Evolutionary conservation across 1,140 invertebrate genomes (phyloP), one percentile per base, ranked within the genome.

Genomic region (Cherax destructor): DNA sequence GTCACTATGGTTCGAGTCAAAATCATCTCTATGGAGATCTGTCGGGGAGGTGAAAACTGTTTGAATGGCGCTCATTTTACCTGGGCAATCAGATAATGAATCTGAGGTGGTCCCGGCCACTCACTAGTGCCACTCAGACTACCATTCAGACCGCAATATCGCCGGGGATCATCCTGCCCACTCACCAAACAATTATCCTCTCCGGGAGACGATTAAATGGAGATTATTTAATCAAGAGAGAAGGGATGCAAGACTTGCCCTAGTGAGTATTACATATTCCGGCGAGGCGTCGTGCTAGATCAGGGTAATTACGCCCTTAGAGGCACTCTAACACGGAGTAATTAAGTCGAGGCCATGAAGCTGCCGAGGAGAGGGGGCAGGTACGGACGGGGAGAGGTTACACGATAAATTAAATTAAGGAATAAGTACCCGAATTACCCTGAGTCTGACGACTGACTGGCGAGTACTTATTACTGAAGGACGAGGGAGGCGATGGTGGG

Each of bases 1-100:
- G 7, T 7, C 6, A 6, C 6, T 24, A 74, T 1, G 21, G 24
- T 24, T 74, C n/a, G 24, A 6, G 69, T 6, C 69, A 30, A 30
- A 74, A 24, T 74, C n/a, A 30, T 9, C 69, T n/a, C 21, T 74
- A 74, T 74, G 24, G 69, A 74, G 24, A 7, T 9, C 21, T 9
- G 69, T 30, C 69, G 21, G 24, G 21, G n/a, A 74, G 24, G 69
- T 74, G 69, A 74, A 74, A 74, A 74, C 24, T 74, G 24, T 30
- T 4, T 74, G 24, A 74, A 24, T 30, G 7, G 69, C 6, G n/a
- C 7, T 30, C n/a, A 30, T 74, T 74, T 74, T 74, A 74, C 11
- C n/a, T 74, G 69, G 24, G 69, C 69, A 83, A 83, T 83, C 81
- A 83, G 81, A 59, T 69, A 69, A 83, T 83, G 81, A 83, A 65